Evolutionary conservation across 2,888 invertebrate species (phyloP), one percentile per base, ranked within the genome.

Genomic region (Clusia tigrina): DNA sequence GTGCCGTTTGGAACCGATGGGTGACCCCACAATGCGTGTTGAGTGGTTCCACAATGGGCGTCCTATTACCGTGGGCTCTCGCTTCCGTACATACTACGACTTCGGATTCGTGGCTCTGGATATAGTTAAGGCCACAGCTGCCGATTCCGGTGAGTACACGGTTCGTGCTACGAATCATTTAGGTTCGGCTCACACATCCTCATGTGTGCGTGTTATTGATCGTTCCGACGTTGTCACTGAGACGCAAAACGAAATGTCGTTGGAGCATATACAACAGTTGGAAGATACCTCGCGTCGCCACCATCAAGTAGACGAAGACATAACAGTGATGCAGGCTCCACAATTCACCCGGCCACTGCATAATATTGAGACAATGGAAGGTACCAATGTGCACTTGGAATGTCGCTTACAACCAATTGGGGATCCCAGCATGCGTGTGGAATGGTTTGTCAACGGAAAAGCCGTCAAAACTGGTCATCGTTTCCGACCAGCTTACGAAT

Each of bases 21-120:
- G 95, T 48, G 96, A 97, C 83, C 96, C 96, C 3, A 95, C 95
- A 0, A 94, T 96, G 94, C 88, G 94, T 75, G 95, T 96, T 0
- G 94, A 95, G 84, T 96, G 96, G 96, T 96, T 92, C 88, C 95
- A 94, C 77, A 96, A 98, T 83, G 97, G 96, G 25, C 89, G 90
- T 76, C 89, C 94, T 9, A 90, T 94, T 17, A 94, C 95, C 26
- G 92, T 95, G 42, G 95, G 94, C 51, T 95, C 95, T 53, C 89
- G 98, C 78, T 98, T 96, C 86, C 90, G 91, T 79, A 96, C 96
- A 23, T 95, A 96, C 81, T 94, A 96, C 78, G 98, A 99, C 81
- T 98, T 98, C 82, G 98, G 98, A 18, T 97, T 95, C 81, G 96
- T 98, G 59, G 96, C 98, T 38, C 85, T 99, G 71, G 98, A 98